Evolutionary conservation across 2,797 vertebrate genomes (phyloP).

Genomic region (Myripristis murdjan): DNA sequence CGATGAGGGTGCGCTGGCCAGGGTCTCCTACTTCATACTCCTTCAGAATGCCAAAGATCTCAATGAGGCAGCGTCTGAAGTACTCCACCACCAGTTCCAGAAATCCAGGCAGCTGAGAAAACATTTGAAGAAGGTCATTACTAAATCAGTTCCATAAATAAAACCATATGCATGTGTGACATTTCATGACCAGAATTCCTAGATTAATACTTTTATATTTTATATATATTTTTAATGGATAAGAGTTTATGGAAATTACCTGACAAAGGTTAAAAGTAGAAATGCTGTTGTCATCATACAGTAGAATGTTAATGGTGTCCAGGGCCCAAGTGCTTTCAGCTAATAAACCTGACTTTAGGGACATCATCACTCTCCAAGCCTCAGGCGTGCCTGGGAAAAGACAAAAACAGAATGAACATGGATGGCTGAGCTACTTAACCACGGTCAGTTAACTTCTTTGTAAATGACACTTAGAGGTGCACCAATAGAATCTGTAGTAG

Average conservation of each 20-base stretch:
- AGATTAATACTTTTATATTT: neutral
- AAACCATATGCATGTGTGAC: neutral
- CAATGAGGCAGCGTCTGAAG: conserved; percentile 98
- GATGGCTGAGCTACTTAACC: neutral
- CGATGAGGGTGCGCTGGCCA: conserved; percentile 94
- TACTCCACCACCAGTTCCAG: conserved; percentile 97
- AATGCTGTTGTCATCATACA: conserved; percentile 98
- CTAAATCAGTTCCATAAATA: neutral
- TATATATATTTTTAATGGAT: neutral
- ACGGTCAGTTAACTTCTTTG: neutral
- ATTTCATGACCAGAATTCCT: neutral
- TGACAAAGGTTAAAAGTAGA: conserved; percentile 98
- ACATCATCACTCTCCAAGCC: conserved; percentile 99
- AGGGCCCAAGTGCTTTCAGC: conserved; percentile 99
- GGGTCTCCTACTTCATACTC: conserved; percentile 98
- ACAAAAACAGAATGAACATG: neutral
- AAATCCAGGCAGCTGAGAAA: conserved; percentile 93
- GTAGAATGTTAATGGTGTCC: conserved; percentile 98
- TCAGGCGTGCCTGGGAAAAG: conserved; percentile 91
- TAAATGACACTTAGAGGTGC: neutral
- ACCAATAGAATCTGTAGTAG: neutral
- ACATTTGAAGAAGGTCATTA: neutral
- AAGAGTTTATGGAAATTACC: conserved; percentile 78
- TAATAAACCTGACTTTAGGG: conserved; percentile 97
- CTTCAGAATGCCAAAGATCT: conserved; percentile 98